These are phyloP conservation scores for Anorthoa munda DNA, from an alignment of 2,888 invertebrate genomes.

Conservation along the genomic window DNA sequence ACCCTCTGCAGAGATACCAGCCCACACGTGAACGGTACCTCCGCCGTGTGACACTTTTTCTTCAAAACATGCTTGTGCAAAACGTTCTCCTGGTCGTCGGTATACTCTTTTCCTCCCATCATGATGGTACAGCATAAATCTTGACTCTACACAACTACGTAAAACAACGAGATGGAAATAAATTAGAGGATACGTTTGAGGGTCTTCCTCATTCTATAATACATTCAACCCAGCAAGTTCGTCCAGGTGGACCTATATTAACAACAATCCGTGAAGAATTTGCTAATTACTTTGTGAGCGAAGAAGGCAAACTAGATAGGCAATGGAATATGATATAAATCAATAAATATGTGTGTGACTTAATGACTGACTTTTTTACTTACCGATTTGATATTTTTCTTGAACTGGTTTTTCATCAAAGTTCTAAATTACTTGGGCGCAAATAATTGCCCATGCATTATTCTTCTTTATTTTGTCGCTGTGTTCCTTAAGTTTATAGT, in stretches of 20 bases:
- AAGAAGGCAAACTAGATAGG: slow-evolving; percentile 66
- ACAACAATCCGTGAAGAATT: slow-evolving; percentile 65
- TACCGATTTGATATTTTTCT: too few species aligned
- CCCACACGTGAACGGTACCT: too few species aligned
- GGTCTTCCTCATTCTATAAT: slow-evolving; percentile 60
- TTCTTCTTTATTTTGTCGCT: slow-evolving; percentile 64
- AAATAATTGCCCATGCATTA: slow-evolving; percentile 66
- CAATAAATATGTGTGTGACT: slow-evolving; percentile 49
- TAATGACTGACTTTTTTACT: too few species aligned
- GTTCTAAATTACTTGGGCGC: slow-evolving; percentile 62
- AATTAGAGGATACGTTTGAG: slow-evolving; percentile 37
- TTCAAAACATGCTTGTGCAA: too few species aligned
- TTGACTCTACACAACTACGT: slow-evolving; percentile 61
- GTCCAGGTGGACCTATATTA: slow-evolving; percentile 63
- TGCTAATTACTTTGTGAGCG: slow-evolving; percentile 66
- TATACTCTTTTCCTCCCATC: too few species aligned
- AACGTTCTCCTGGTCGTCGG: too few species aligned
- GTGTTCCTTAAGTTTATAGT: slow-evolving; percentile 61
- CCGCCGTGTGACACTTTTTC: too few species aligned
- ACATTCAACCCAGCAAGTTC: slow-evolving; percentile 61
- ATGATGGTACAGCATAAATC: too few species aligned
- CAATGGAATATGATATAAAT: slow-evolving; percentile 65
- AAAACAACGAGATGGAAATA: slow-evolving; percentile 60
- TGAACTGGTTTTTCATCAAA: slow-evolving; percentile 59
- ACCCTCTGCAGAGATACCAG: too few species aligned